These are phyloP conservation scores for Lordiphosa stackelbergi DNA, from an alignment of 1,140 invertebrate species.

Conservation along the genomic window DNA sequence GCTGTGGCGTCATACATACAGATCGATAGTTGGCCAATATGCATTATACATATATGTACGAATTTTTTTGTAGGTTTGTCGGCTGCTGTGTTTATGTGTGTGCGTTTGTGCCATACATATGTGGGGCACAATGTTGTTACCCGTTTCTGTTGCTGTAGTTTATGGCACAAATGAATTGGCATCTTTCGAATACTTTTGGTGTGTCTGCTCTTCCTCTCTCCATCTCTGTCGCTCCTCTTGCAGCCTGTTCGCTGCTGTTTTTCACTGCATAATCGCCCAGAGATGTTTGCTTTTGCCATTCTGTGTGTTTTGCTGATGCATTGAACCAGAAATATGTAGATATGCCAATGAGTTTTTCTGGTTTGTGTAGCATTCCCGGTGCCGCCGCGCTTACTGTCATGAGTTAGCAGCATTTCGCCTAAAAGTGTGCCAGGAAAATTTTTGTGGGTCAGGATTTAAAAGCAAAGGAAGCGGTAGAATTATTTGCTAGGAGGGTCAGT, in stretches of 20 bases:
- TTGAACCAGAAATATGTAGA: conserved; percentile 72
- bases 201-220: conserved; percentile 7
- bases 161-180: conserved; percentile 69
- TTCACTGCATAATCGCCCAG: conserved; percentile 59
- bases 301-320: conserved; percentile 46
- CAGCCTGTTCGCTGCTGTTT: conserved; percentile 24
- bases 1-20: conserved; percentile 28
- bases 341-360: conserved; percentile 52
- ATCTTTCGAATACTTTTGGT: conserved; percentile 58
- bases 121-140: conserved; percentile 23
- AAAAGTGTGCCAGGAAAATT: conserved; percentile 19
- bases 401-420: conserved; percentile 16
- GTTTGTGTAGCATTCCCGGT: conserved; percentile 6
- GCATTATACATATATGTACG: conserved; percentile 23
- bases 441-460: conserved; percentile 11
- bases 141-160: conserved; percentile 28
- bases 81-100: conserved; percentile 1
- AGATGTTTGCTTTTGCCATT: conserved; percentile 40
- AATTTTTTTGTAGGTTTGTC: conserved; percentile 18
- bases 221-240: conserved; percentile 8
- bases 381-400: conserved; percentile 2
- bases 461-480: not conserved
- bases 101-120: conserved; percentile 6
- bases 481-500: conserved; percentile 7
- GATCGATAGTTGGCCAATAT: conserved; percentile 59